Evolutionary conservation across 2,113 vertebrate species (phyloP).

Genomic region (Anthoscopus minutus): DNA sequence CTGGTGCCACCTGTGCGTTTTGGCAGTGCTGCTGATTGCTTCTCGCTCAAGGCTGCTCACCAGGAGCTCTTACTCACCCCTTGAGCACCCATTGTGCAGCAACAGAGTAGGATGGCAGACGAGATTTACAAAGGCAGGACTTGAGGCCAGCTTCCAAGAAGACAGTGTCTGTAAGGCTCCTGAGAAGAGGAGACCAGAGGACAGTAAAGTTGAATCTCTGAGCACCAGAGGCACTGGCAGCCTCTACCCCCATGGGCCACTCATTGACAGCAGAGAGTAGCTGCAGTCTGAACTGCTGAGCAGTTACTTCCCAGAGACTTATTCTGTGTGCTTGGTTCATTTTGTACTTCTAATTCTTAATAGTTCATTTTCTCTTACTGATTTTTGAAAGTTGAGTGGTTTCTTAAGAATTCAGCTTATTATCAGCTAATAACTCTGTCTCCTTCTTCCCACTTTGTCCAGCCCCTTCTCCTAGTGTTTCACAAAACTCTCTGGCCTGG

Average conservation of each 20-base stretch:
- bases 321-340: not conserved
- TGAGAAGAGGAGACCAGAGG: not conserved
- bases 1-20: not conserved
- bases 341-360: not conserved
- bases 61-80: not conserved
- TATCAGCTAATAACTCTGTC: not conserved
- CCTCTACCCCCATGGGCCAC: not conserved
- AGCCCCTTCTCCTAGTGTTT: not conserved
- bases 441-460: not conserved
- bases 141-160: not conserved
- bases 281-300: not conserved
- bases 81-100: not conserved
- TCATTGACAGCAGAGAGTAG: fast-evolving
- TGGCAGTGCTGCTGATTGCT: not conserved
- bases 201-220: not conserved
- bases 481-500: not conserved
- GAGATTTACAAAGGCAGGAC: not conserved
- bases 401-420: not conserved
- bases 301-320: not conserved
- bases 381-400: not conserved
- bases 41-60: not conserved
- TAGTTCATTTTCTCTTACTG: not conserved
- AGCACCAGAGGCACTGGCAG: not conserved
- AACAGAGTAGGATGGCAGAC: not conserved
- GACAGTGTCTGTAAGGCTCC: not conserved